phyloP scores from a whole-genome alignment of 2,797 vertebrate genomes.

The Rhincodon typus region DNA sequence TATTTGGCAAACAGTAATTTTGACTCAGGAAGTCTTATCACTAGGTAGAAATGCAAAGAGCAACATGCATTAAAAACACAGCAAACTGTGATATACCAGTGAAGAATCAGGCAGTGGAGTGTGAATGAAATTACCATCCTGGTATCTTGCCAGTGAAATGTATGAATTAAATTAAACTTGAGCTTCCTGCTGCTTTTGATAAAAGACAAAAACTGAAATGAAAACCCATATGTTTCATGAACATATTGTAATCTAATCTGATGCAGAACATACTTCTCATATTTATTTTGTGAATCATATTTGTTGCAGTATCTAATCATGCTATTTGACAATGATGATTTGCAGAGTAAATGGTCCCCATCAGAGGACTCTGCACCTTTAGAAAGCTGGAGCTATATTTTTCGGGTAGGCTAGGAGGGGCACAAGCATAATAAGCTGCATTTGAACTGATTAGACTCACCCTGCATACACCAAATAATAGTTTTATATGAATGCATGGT shows the following conservation, averaged over 20 bases:
- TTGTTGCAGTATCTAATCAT: neutral
- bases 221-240: neutral
- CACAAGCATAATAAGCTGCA: neutral
- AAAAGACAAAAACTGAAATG: neutral
- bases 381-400: neutral
- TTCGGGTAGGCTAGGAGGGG: neutral
- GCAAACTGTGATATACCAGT: neutral
- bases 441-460: neutral
- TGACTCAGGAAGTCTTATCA: neutral
- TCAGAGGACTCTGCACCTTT: neutral
- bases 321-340: neutral
- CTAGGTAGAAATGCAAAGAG: neutral
- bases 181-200: neutral
- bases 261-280: neutral
- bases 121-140: neutral
- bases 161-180: neutral
- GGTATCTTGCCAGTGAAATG: neutral
- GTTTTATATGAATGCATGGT: neutral
- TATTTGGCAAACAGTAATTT: neutral
- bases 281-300: neutral
- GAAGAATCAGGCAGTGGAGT: neutral
- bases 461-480: neutral
- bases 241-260: neutral
- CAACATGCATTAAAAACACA: neutral
- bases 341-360: neutral